Percentiles rank a stretch among this genome's conserved stretches.
These are phyloP conservation scores for Aphelocoma californica DNA, from an alignment of 2,797 vertebrate genomes.

Conservation along the genomic window DNA sequence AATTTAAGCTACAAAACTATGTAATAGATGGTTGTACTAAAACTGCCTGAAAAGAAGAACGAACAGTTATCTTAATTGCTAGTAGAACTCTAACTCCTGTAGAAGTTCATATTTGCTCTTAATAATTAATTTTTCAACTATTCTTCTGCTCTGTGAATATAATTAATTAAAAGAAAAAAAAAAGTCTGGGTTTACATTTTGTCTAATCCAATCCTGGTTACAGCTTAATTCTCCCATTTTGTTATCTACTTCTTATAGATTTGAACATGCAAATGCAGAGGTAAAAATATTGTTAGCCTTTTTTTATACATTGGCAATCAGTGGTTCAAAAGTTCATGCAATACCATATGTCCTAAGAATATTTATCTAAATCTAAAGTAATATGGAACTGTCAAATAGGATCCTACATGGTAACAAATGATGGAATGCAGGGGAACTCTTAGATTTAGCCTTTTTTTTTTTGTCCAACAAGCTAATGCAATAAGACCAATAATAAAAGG, in stretches of 20 bases:
- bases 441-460: constrained; percentile 75
- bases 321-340: constrained; percentile 90
- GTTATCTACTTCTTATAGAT: not conserved
- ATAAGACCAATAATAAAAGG: constrained; percentile 89
- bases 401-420: constrained; percentile 83
- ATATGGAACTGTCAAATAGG: constrained; percentile 86
- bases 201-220: not conserved
- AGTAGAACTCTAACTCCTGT: constrained; percentile 25
- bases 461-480: constrained; percentile 81
- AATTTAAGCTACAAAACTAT: constrained; percentile 10
- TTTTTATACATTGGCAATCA: constrained; percentile 35
- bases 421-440: constrained; percentile 86
- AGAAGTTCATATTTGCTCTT: constrained; percentile 35
- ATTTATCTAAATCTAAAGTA: constrained; percentile 90
- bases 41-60: constrained; percentile 19
- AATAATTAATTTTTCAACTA: constrained; percentile 29
- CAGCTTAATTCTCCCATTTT: not conserved
- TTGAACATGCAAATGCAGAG: constrained; percentile 24
- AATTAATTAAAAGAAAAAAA: constrained; percentile 24
- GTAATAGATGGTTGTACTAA: constrained; percentile 15
- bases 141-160: constrained; percentile 24
- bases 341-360: constrained; percentile 88
- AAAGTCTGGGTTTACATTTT: constrained; percentile 1
- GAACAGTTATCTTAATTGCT: constrained; percentile 17
- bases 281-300: constrained; percentile 35